A percentile compares a stretch with the other conserved stretches of the same genome.
phyloP scores from a whole-genome alignment of 2,888 invertebrate species.

The Sminthurides aquaticus region DNA sequence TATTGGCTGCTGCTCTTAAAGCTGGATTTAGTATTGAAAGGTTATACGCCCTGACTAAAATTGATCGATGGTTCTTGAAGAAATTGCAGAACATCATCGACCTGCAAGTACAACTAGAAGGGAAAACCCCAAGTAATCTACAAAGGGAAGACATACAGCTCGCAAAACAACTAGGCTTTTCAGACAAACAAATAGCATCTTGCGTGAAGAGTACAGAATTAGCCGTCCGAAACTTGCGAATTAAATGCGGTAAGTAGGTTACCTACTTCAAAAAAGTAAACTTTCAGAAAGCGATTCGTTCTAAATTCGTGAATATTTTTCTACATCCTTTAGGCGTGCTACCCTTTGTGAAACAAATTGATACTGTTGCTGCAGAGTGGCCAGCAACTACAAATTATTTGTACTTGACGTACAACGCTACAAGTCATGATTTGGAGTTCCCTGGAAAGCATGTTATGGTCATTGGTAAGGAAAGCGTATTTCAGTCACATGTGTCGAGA shows the following conservation, averaged over 20 bases:
- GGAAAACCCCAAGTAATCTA: conserved; percentile 53
- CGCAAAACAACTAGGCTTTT: conserved; percentile 92
- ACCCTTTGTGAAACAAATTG: conserved; percentile 93
- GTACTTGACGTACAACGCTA: conserved; percentile 93
- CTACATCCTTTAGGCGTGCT: conserved; percentile 53
- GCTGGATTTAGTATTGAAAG: conserved; percentile 72
- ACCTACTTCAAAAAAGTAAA: neutral
- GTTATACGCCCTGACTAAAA: conserved; percentile 87
- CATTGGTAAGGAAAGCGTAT: conserved; percentile 55
- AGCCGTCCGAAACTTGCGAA: conserved; percentile 67
- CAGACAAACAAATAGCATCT: conserved; percentile 89
- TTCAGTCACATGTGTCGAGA: neutral
- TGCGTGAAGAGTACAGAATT: conserved; percentile 81
- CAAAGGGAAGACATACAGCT: conserved; percentile 58
- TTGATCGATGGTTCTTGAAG: conserved; percentile 92
- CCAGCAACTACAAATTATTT: conserved; percentile 97
- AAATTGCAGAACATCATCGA: conserved; percentile 88
- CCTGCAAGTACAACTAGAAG: conserved; percentile 62
- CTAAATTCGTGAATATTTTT: neutral
- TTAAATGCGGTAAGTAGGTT: conserved; percentile 53
- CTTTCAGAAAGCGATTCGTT: neutral
- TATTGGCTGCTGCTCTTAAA: conserved; percentile 85
- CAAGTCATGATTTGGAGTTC: conserved; percentile 67
- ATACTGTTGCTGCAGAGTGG: conserved; percentile 99
- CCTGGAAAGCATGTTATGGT: conserved; percentile 76